Base-by-base conservation (phyloP, 1,140 invertebrate species). In the Galleria mellonella region DNA sequence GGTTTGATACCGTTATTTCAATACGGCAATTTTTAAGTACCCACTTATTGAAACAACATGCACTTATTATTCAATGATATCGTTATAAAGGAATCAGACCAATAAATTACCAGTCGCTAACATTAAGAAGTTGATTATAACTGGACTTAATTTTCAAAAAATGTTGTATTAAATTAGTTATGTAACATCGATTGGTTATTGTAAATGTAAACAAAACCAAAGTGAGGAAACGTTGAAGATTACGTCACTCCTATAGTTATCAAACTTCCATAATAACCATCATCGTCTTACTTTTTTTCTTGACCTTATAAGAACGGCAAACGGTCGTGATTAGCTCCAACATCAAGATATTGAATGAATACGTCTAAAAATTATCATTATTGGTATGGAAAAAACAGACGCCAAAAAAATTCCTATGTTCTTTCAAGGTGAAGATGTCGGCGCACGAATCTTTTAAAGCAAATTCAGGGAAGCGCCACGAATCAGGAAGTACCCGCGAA, bases 341-440 rank as follows among this genome's bases (percentile, higher is more conserved):
- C 60, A 57, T 62, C 59, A 68, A 69, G 66, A 64, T 70, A 77
- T 72, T 75, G 62, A 69, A 73, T 65, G 69, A 72, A 72, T 62
- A 72, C 58, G 66, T 68, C 43, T 66, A 69, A 78, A 69, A 72
- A 77, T 73, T 63, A 75, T 72, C 63, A 71, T 78, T 71, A 73
- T 59, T 61, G 59, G 37, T 43, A 49, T 61, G 48, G 51, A 62
- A 78, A 77, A 79, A 78, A 72, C 54, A 48, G 42, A 56, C 43
- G 28, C 43, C 36, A 51, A 59, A 71, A 81, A 83, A 77, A 73
- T 48, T 41, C 46, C 56, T 62, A 63, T 65, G 59, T 62, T 67
- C 61, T 62, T 62, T 64, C 73, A 82, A 82, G 77, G 75, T 73
- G 59, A 79, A 75, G 75, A 70, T 66, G 72, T 61, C 55, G 60